These are phyloP conservation scores for Tichodroma muraria DNA, from an alignment of 2,113 vertebrate species.

Conservation along the genomic window DNA sequence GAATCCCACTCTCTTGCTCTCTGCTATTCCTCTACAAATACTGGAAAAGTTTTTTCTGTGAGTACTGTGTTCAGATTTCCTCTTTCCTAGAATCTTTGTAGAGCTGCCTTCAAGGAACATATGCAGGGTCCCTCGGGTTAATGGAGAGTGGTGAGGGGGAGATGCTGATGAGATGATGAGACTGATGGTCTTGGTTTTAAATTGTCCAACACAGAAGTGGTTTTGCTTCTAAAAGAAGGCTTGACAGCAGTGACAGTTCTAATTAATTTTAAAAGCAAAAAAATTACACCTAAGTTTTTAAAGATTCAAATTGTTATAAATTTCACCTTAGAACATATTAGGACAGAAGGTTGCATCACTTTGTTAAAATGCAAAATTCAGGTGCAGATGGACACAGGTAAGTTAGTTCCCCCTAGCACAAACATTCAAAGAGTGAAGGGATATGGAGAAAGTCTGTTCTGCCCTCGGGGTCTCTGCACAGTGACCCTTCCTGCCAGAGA, in stretches of 20 bases:
- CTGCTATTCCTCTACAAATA: not conserved
- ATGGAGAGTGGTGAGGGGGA: too few relatives aligned
- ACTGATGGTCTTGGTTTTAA: not conserved
- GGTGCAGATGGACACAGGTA: not conserved
- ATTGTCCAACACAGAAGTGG: rapidly evolving
- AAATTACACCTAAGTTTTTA: not conserved
- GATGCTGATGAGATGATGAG: too few relatives aligned
- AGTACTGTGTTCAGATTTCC: not conserved
- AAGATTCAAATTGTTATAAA: not conserved
- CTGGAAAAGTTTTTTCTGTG: not conserved
- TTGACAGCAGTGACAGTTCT: not conserved
- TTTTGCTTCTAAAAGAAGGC: not conserved
- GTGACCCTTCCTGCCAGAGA: not conserved
- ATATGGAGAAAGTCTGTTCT: not conserved
- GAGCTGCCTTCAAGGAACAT: not conserved
- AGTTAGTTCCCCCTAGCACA: not conserved
- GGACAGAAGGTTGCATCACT: not conserved
- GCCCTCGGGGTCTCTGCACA: not conserved
- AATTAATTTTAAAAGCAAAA: not conserved
- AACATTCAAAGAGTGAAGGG: not conserved
- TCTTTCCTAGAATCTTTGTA: not conserved
- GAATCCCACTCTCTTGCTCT: not conserved
- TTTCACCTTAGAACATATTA: not conserved
- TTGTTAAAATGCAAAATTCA: constrained; percentile 9
- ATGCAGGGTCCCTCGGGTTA: not conserved